Conservation (phyloP, 2,888 invertebrate genomes). For the Lymantria dispar region DNA sequence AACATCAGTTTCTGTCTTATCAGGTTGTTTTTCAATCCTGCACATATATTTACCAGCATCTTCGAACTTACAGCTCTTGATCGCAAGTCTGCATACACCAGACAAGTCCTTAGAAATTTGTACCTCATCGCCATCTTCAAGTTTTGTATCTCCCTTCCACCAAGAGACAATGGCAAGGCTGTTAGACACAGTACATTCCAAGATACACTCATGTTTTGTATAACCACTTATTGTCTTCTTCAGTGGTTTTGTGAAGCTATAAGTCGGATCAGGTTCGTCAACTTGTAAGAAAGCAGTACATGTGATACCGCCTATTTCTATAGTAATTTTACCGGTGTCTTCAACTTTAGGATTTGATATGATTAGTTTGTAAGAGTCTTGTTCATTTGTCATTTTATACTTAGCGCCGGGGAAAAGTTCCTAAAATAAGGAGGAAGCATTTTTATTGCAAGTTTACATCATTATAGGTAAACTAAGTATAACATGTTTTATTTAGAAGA, state of each 20-base stretch:
- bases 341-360: slow-evolving; percentile 96
- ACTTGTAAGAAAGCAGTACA: slow-evolving; percentile 96
- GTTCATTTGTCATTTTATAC: slow-evolving; percentile 97
- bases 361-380: slow-evolving; percentile 94
- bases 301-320: slow-evolving; percentile 95
- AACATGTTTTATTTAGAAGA: neutral
- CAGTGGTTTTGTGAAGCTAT: slow-evolving; percentile 94
- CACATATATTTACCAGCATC: slow-evolving; percentile 96
- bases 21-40: slow-evolving; percentile 93
- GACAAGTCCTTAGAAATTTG: slow-evolving; percentile 96
- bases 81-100: slow-evolving; percentile 93
- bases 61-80: slow-evolving; percentile 90
- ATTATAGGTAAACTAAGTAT: neutral
- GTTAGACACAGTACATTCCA: slow-evolving; percentile 97
- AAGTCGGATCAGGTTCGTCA: slow-evolving; percentile 97
- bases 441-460: neutral
- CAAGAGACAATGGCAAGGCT: slow-evolving; percentile 97
- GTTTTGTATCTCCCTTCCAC: slow-evolving; percentile 91
- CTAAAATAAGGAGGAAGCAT: slow-evolving; percentile 76
- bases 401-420: slow-evolving; percentile 98
- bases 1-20: slow-evolving; percentile 90
- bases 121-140: slow-evolving; percentile 92
- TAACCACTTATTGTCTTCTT: slow-evolving; percentile 95
- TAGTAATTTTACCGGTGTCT: slow-evolving; percentile 97
- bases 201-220: slow-evolving; percentile 92